Evolutionary conservation across 2,113 vertebrate genomes (phyloP).

Genomic region (Spilogale gracilis): DNA sequence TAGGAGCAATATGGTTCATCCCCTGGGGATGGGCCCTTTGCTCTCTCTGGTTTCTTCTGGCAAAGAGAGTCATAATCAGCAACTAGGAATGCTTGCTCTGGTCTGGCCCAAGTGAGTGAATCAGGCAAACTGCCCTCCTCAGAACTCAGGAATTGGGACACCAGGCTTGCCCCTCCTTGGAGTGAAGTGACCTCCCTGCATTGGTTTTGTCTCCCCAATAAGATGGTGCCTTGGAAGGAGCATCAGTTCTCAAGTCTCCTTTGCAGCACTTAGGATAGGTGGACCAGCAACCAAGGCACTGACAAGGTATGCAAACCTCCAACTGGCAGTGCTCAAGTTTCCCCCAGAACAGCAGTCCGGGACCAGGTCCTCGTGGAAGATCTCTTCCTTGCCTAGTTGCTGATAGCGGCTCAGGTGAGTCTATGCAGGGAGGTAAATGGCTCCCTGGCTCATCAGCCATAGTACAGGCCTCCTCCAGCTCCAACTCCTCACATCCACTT

Average conservation of each 20-base stretch:
- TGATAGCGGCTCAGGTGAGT: neutral
- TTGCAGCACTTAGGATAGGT: neutral
- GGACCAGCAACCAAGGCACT: neutral
- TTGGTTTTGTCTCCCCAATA: neutral
- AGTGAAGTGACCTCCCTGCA: neutral
- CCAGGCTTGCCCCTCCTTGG: neutral
- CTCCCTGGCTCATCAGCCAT: neutral
- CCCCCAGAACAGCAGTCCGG: neutral
- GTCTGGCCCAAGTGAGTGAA: neutral
- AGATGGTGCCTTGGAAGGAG: neutral
- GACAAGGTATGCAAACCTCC: neutral
- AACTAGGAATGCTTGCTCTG: neutral
- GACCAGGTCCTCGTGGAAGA: neutral
- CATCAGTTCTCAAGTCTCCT: neutral
- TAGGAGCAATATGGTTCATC: neutral
- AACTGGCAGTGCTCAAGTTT: neutral
- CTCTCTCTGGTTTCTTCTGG: neutral
- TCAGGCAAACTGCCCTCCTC: neutral
- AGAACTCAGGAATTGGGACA: slow-evolving; percentile 14
- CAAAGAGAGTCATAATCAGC: neutral
- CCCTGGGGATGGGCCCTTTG: neutral
- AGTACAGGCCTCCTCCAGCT: neutral
- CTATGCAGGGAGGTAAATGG: neutral
- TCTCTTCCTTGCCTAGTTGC: neutral
- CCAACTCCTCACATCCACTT: neutral